Evolutionary conservation across 2,113 vertebrate genomes (phyloP).

Genomic region (Ammodytes marinus): DNA sequence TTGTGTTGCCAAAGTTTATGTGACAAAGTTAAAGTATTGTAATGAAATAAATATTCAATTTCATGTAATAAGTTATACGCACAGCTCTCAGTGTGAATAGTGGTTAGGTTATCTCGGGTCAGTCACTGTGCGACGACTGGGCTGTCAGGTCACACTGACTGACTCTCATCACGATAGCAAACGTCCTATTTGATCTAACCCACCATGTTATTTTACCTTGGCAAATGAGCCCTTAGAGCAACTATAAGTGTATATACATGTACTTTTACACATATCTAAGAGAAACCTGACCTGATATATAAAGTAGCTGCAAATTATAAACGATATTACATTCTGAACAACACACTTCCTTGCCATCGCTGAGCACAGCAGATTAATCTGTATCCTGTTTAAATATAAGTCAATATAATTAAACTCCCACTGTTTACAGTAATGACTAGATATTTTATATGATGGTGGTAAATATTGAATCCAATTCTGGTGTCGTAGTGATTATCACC

Average conservation of each 20-base stretch:
- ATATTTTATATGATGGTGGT: neutral
- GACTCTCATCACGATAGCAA: constrained; percentile 10
- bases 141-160: constrained; percentile 37
- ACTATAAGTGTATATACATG: neutral
- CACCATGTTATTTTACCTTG: neutral
- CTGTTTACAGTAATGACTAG: neutral
- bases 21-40: too few relatives aligned
- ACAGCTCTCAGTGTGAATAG: neutral
- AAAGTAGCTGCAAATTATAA: neutral
- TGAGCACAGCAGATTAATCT: neutral
- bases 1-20: neutral
- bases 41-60: neutral
- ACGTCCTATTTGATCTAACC: too few relatives aligned
- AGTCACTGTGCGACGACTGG: constrained; percentile 10
- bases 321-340: neutral
- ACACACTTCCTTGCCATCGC: neutral
- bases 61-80: neutral
- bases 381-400: neutral
- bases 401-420: neutral
- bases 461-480: neutral
- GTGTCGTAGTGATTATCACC: too few relatives aligned
- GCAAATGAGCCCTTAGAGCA: neutral
- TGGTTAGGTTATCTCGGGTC: neutral
- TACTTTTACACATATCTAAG: too few relatives aligned
- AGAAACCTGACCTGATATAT: neutral